These are phyloP conservation scores for Thalpophila matura DNA, from an alignment of 2,888 invertebrate species.

Conservation along the genomic window DNA sequence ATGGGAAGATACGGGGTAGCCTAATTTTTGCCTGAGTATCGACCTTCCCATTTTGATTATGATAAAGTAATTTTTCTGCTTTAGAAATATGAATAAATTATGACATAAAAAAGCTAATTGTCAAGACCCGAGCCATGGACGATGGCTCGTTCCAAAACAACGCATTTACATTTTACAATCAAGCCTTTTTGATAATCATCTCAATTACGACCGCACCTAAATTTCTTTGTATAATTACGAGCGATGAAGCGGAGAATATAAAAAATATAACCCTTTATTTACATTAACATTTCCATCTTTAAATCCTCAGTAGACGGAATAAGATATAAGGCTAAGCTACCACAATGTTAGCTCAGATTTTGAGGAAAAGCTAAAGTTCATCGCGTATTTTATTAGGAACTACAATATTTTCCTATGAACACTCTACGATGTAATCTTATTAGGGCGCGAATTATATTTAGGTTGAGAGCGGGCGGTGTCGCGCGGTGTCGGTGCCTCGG, in stretches of 20 bases:
- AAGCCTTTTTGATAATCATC: constrained; percentile 62
- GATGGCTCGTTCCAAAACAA: constrained; percentile 37
- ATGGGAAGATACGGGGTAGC: constrained; percentile 13
- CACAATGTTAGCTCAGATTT: constrained; percentile 40
- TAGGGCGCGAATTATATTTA: constrained; percentile 86
- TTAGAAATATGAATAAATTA: constrained; percentile 34
- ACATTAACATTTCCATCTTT: constrained; percentile 49
- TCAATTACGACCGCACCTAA: constrained; percentile 58
- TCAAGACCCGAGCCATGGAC: constrained; percentile 22
- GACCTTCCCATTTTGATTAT: constrained; percentile 1
- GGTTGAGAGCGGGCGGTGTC: constrained; percentile 81
- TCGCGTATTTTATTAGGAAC: constrained; percentile 72
- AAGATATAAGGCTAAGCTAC: constrained; percentile 37
- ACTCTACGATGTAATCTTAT: constrained; percentile 82
- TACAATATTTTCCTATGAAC: constrained; percentile 85
- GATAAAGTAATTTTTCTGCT: constrained; percentile 17
- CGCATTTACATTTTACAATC: constrained; percentile 62
- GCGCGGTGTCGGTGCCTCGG: constrained; percentile 76
- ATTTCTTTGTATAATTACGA: constrained; percentile 63
- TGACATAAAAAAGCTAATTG: constrained; percentile 39
- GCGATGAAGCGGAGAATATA: constrained; percentile 40
- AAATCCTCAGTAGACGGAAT: constrained; percentile 47
- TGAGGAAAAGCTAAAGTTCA: constrained; percentile 57
- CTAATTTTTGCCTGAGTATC: constrained; percentile 5
- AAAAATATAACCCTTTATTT: constrained; percentile 52